These are phyloP conservation scores for Eueides isabella DNA, from an alignment of 1,140 invertebrate genomes.

Conservation along the genomic window DNA sequence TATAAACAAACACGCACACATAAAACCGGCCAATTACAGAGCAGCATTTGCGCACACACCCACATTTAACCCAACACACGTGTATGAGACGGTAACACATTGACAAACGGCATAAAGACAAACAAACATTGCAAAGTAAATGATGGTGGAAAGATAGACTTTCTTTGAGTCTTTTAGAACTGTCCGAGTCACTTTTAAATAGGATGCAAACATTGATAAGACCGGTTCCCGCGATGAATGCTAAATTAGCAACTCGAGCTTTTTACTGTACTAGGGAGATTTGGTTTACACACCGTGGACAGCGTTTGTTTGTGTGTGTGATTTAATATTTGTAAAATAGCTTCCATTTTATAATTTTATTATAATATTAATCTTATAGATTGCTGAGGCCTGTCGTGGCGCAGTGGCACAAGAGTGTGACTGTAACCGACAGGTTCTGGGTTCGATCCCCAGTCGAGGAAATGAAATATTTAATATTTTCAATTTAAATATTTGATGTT, in stretches of 20 bases:
- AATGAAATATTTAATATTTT: no score
- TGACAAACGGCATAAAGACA: constrained; percentile 18
- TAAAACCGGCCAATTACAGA: constrained; percentile 32
- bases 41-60: constrained; percentile 25
- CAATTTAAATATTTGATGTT: no score
- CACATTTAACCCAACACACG: background rate
- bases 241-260: constrained; percentile 59
- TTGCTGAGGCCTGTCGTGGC: no score
- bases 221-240: constrained; percentile 61
- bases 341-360: no score
- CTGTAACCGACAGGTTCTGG: no score
- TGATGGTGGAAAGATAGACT: constrained; percentile 58
- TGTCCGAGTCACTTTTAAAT: constrained; percentile 71
- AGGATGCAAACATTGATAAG: constrained; percentile 78
- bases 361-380: no score
- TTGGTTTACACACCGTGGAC: constrained; percentile 1
- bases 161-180: constrained; percentile 71
- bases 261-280: constrained; percentile 18
- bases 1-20: constrained; percentile 30
- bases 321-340: background rate
- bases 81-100: constrained; percentile 21
- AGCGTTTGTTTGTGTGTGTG: background rate
- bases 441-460: no score
- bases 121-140: constrained; percentile 17
- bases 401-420: no score